A percentile compares a stretch with the other conserved stretches of the same genome.
Conservation (phyloP, 2,113 vertebrate genomes). For the Sorex fumeus region DNA sequence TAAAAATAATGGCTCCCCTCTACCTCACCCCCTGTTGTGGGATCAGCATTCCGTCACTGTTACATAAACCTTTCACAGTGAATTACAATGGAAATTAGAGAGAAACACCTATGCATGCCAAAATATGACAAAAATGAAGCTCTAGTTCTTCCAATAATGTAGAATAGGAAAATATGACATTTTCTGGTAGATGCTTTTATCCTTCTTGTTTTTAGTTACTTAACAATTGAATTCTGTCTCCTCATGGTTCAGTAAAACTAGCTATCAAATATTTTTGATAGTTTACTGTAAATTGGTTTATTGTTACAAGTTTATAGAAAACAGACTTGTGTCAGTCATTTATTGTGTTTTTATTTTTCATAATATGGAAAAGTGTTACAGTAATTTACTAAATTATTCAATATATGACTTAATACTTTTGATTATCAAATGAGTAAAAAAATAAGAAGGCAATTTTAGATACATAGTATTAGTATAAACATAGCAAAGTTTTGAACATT, state of each 20-base stretch:
- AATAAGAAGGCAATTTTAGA: slow-evolving; percentile 40
- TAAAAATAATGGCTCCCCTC: slow-evolving; percentile 77
- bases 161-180: slow-evolving; percentile 65
- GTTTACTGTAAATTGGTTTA: slow-evolving; percentile 56
- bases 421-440: slow-evolving; percentile 18
- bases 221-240: slow-evolving; percentile 69
- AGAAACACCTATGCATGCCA: slow-evolving; percentile 65
- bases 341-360: slow-evolving; percentile 79
- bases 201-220: slow-evolving; percentile 77
- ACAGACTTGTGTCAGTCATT: slow-evolving; percentile 32
- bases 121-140: slow-evolving; percentile 79
- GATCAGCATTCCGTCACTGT: slow-evolving; percentile 79
- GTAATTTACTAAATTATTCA: slow-evolving; percentile 53
- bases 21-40: slow-evolving; percentile 33
- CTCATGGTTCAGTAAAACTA: slow-evolving; percentile 45
- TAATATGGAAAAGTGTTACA: slow-evolving; percentile 10
- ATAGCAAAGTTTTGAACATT: not conserved
- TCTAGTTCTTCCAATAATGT: slow-evolving; percentile 73
- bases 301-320: slow-evolving; percentile 52
- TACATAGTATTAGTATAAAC: not conserved
- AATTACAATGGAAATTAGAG: slow-evolving; percentile 76
- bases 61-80: slow-evolving; percentile 73
- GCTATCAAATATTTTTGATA: slow-evolving; percentile 47
- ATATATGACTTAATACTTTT: slow-evolving; percentile 40
- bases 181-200: slow-evolving; percentile 53